Evolutionary conservation across 2,888 invertebrate genomes (phyloP), one percentile per base, ranked within the genome.

Genomic region (Drosophila mimica): DNA sequence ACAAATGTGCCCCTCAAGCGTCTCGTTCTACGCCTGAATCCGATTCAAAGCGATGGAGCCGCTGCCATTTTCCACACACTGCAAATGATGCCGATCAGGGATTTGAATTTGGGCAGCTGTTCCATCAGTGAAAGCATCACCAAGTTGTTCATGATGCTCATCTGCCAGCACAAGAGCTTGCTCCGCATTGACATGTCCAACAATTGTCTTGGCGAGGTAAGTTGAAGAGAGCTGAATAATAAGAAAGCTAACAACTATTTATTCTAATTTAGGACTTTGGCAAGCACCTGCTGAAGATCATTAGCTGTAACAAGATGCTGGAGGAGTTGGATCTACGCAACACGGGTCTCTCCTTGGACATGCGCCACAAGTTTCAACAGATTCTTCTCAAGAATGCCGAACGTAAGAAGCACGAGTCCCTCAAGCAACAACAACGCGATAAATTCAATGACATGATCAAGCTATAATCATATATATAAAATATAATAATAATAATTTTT

Each of bases 41-140:
- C 93, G n/a, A 92, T 93, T 34, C 88, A 91, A 49, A 92, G 92
- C 17, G 93, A 93, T 66, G 93, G 93, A 3, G 91, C 91, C 0
- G 91, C 92, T 0, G 91, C 92, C 43, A 90, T 93, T 60, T 91
- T 93, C 63, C 80, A 91, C 2, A 82, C 84, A 11, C 68, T 92
- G 6, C 79, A 83, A 20, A 57, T 71, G 31, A 79, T 93, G 69
- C 91, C 92, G 15, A 82, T 93, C 8, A 81, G 79, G 49, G 61
- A 77, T 28, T 68, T 93, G 15, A 91, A 93, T 67, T 11, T 93
- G 17, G 89, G 91, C 36, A 91, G 90, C 25, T 93, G 93, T 65
- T 88, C 86, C 4, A 82, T 93, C 13, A 87, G 82, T 4, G 82
- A 88, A 3, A 74, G 83, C 6, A 91, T 93, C 9, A 92, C 89